Conservation (phyloP, 2,888 invertebrate species). For the Drosophila histrio region DNA sequence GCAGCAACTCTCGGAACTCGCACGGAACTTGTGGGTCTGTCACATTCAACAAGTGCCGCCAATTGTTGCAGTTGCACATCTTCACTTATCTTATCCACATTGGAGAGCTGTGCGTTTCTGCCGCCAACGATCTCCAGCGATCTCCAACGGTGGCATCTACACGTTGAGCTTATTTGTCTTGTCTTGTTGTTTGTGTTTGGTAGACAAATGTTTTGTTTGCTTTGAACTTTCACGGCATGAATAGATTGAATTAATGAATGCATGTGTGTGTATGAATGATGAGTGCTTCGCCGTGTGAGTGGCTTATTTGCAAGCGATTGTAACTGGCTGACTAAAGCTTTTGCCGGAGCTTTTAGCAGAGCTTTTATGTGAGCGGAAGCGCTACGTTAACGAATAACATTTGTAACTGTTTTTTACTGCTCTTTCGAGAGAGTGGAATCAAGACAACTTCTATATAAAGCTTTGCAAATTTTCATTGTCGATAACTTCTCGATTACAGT, state of each 20-base stretch:
- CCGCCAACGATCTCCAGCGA: constrained; percentile 11
- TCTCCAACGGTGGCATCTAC: constrained; percentile 12
- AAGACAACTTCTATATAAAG: not conserved
- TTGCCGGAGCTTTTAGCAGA: not conserved
- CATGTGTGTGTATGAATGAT: constrained; percentile 28
- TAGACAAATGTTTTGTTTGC: constrained; percentile 60
- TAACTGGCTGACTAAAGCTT: constrained; percentile 3
- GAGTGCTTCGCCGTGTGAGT: constrained; percentile 14
- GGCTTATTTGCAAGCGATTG: constrained; percentile 26
- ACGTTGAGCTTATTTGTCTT: constrained; percentile 18
- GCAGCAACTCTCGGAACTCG: constrained; percentile 15
- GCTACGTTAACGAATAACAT: too few species aligned
- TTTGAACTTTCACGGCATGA: constrained; percentile 60
- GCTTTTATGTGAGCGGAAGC: constrained; percentile 15
- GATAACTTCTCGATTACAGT: constrained; percentile 18
- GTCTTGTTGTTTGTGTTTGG: constrained; percentile 10
- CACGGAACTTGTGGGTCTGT: not conserved
- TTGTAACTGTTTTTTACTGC: not conserved
- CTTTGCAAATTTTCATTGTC: constrained; percentile 6
- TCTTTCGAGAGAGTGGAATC: not conserved
- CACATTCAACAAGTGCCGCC: constrained; percentile 18
- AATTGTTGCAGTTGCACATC: constrained; percentile 20
- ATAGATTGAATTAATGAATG: constrained; percentile 38
- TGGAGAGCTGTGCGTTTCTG: constrained; percentile 17
- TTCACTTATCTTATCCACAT: constrained; percentile 24